Percentiles rank a stretch among this genome's conserved stretches.
phyloP scores from a whole-genome alignment of 1,140 invertebrate genomes.

The Drosophila kepulauana region DNA sequence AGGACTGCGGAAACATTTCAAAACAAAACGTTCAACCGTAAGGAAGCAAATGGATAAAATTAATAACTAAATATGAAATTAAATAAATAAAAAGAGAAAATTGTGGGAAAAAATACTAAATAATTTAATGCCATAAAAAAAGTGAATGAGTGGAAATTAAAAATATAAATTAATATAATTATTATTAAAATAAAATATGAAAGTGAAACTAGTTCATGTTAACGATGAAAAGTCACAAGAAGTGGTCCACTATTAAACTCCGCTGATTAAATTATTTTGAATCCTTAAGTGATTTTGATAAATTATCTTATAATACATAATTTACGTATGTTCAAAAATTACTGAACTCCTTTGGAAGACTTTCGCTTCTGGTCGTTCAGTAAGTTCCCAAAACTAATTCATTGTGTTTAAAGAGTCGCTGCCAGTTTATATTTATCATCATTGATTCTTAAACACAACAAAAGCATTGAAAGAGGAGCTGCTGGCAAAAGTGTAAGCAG shows the following conservation, averaged over 20 bases:
- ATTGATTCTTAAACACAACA: constrained; percentile 12
- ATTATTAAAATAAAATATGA: not conserved
- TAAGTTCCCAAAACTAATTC: not conserved
- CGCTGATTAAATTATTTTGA: not conserved
- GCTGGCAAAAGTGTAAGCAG: not conserved
- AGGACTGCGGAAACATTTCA: constrained; percentile 60
- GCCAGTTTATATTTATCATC: not conserved
- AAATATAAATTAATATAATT: not conserved
- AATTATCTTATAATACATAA: not conserved
- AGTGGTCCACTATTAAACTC: too few relatives aligned
- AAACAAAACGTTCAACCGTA: constrained; percentile 73
- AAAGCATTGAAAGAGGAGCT: not conserved
- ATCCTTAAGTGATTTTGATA: not conserved
- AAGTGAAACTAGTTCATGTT: not conserved
- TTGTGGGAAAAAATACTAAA: constrained; percentile 13
- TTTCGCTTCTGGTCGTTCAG: not conserved
- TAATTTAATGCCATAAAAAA: not conserved
- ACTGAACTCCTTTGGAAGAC: not conserved
- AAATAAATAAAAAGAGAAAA: not conserved
- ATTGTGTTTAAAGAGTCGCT: not conserved
- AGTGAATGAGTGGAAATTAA: too few relatives aligned
- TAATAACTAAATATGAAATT: not conserved
- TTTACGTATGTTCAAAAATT: not conserved
- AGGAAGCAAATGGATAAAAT: constrained; percentile 56
- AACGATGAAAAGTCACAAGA: not conserved